Conservation (phyloP, 2,797 vertebrate species). For the Tadarida brasiliensis region DNA sequence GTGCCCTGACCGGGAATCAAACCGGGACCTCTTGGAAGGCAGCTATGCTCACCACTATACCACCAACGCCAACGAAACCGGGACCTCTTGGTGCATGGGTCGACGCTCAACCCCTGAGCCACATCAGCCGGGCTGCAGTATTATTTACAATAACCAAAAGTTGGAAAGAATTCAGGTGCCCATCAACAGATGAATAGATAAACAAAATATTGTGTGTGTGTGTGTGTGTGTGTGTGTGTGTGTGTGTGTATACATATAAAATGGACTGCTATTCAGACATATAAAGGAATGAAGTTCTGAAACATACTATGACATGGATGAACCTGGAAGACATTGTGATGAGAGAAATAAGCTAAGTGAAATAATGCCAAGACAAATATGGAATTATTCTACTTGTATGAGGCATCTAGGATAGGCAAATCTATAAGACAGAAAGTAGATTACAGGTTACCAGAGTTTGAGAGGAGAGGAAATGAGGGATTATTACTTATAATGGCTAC, state of each 20-base stretch:
- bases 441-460: neutral
- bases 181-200: neutral
- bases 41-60: conserved; percentile 91
- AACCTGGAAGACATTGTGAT: neutral
- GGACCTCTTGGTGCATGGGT: no score
- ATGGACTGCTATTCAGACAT: neutral
- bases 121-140: no score
- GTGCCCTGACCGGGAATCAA: no score
- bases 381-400: neutral
- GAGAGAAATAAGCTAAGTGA: neutral
- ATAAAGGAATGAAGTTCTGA: neutral
- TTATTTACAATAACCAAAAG: neutral
- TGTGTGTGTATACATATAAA: no score
- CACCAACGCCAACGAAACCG: conserved; percentile 82
- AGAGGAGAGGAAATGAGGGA: neutral
- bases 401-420: neutral
- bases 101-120: no score
- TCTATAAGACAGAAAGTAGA: neutral
- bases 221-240: no score
- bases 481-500: neutral
- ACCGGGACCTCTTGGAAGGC: conserved; percentile 88
- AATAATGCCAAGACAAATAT: neutral
- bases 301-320: conserved; percentile 5
- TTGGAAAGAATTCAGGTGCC: neutral
- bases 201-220: neutral